Base-by-base conservation (phyloP, 2,113 vertebrate genomes). In the Oxygymnocypris stewartii region DNA sequence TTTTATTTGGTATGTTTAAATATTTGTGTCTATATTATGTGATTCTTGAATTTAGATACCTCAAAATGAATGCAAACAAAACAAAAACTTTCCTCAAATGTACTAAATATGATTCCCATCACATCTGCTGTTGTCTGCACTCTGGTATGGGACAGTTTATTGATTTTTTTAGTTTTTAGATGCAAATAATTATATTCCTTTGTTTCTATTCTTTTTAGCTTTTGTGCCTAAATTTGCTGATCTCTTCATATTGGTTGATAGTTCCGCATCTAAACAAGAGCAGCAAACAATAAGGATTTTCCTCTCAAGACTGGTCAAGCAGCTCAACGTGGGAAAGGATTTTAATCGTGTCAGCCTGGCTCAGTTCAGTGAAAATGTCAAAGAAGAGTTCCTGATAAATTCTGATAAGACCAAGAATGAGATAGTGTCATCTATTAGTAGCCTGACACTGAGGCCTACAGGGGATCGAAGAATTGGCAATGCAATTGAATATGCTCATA, bases 191-290 rank as follows among this genome's bases (percentile, higher is more conserved):
- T 77, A 0, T n/a, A 47, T 28, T 76, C 6, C 6, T 40, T 37
- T 80, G 23, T 42, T 2, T 86, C 28, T 67, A 6, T 71, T 25
- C 67, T 88, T 31, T 93, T 89, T 91, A 92, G 95, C 92, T 2
- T 92, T 94, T 88, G 74, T 84, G 18, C 90, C 93, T 78, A 91
- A n/a, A 63, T 96, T 93, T 90, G 91, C 94, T n/a, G 96, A 97
- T 76, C 89, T 98, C 31, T 92, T 97, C 88, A 96, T 97, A 91
- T 93, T 97, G 67, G 83, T 96, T 13, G 96, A 96, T 84, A 92
- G 94, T 5, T 28, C 93, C 11, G 82, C 67, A 6, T 25, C 57
- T 44, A 0, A 5, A 76, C 37, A 28, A 47, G 89, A 93, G 35
- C 94, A 94, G 82, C 88, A 90, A 80, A 78, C 89, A 85, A 79